Evolutionary conservation across 2,797 vertebrate species (phyloP), one percentile per base, ranked within the genome.

Genomic region (Lacerta bilineata): DNA sequence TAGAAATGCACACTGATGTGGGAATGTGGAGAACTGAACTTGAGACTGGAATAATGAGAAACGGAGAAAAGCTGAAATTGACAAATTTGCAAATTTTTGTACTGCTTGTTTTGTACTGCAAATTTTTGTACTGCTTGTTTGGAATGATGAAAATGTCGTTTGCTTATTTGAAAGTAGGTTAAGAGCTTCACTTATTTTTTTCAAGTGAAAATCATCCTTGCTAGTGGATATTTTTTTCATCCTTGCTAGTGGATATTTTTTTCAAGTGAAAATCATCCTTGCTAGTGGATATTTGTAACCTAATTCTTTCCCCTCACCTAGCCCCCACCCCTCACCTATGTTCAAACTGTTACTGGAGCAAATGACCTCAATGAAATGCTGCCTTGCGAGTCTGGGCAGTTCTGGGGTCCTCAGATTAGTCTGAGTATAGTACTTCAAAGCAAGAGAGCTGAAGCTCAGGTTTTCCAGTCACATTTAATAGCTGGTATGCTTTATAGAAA

Each of bases 341-440:
- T 94, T 94, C 86, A 82, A 89, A 89, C 27, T 93, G 80, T 76
- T 91, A 88, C 92, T 95, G 93, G 88, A 72, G 43, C 90, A 91
- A 91, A 90, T 17, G 29, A 86, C 87, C 85, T 29, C 41, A 87
- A 68, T 64, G 0, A 13, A 27, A 39, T 29, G 0, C 88, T 89
- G 50, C 75, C 61, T 36, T 1, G 2, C 85, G 89, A 84, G 87
- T 90, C 76, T 83, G 88, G 89, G 91, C 89, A 92, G 90, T 74
- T 18, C 78, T n/a, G 85, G 87, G 93, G 89, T 85, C 90, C 87
- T 91, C 66, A 74, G 86, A 75, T 91, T 66, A 87, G 29, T 18
- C 61, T 87, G 85, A 78, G 85, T 13, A 66, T 83, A 78, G 85
- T 9, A 66, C 84, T 86, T 86, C 77, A 89, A 82, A 91, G 69